Evolutionary conservation across 2,113 vertebrate genomes (phyloP), one percentile per base, ranked within the genome.

Genomic region (Delphinus delphis): DNA sequence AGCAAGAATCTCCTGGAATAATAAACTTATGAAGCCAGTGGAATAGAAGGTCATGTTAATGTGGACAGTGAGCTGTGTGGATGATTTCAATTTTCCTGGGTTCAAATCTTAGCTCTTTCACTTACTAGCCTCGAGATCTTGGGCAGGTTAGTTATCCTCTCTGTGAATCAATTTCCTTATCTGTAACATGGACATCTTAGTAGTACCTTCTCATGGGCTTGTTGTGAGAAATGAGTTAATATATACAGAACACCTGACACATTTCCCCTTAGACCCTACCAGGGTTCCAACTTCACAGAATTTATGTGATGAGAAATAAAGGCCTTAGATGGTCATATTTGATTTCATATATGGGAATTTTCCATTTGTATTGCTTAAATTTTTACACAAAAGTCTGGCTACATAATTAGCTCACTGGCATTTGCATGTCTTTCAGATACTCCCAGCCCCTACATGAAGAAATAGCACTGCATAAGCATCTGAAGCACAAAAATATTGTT

Each of bases 401-500:
- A 4, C 9, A 8, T 47, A 67, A 60, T 81, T 93, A 68, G 50
- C 67, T 82, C 36, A 53, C 36, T 23, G 7, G 36, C 58, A 53
- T 80, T 41, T 95, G 15, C 28, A 6, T 85, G 67, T 44, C 96
- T 97, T 95, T 6, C 97, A 99, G 99, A 88, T 99, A 99, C 95
- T 99, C 99, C 7, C 99, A 99, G 63, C 99, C 99, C 33, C 99
- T 99, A 15, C 99, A 99, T 96, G 99, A 99, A 98, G 99, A 99
- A 99, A 99, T 99, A 84, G 99, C 99, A 58, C 99, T 99, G 68
- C 99, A 99, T 98, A 99, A 99, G 60, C 99, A 99, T 97, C 98
- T 99, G 53, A 99, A 99, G 96, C 99, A 99, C 98, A 99, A 99
- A 98, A 99, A 99, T 98, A 99, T 99, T 63, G 99, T 99, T 84